A percentile compares a stretch with the other conserved stretches of the same genome.
phyloP scores from a whole-genome alignment of 1,140 invertebrate species.

The Zaprionus nigranus region DNA sequence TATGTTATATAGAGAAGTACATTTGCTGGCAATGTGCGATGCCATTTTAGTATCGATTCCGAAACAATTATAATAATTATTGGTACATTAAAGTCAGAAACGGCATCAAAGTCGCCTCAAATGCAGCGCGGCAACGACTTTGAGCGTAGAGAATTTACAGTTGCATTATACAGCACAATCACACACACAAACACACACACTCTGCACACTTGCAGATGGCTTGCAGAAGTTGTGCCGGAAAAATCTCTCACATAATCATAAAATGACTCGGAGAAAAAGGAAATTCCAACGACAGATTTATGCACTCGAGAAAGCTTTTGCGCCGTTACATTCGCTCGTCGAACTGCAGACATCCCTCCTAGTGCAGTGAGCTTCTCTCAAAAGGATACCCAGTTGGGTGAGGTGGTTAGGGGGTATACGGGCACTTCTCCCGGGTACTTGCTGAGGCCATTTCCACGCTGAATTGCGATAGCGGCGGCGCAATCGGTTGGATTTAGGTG shows the following conservation, averaged over 20 bases:
- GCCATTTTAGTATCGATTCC: neutral
- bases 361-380: neutral
- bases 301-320: conserved; percentile 78
- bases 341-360: conserved; percentile 27
- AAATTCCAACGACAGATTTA: conserved; percentile 78
- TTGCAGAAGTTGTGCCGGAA: conserved; percentile 63
- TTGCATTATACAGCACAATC: conserved; percentile 64
- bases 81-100: conserved; percentile 59
- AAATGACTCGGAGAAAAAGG: conserved; percentile 75
- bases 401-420: neutral
- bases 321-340: conserved; percentile 45
- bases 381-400: neutral
- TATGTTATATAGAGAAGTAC: neutral
- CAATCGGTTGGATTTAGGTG: conserved; percentile 80
- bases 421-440: conserved; percentile 7
- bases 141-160: conserved; percentile 58
- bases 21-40: neutral
- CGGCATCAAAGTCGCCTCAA: conserved; percentile 73
- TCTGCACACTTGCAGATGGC: conserved; percentile 11
- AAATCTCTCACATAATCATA: conserved; percentile 84
- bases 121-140: conserved; percentile 61
- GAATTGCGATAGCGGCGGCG: conserved; percentile 74
- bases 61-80: conserved; percentile 52
- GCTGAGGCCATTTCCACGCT: conserved; percentile 64
- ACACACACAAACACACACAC: conserved; percentile 32